Percentiles rank a stretch among this genome's conserved stretches.
Evolutionary conservation across 1,140 invertebrate species (phyloP).

Genomic region (Euwallacea similis): DNA sequence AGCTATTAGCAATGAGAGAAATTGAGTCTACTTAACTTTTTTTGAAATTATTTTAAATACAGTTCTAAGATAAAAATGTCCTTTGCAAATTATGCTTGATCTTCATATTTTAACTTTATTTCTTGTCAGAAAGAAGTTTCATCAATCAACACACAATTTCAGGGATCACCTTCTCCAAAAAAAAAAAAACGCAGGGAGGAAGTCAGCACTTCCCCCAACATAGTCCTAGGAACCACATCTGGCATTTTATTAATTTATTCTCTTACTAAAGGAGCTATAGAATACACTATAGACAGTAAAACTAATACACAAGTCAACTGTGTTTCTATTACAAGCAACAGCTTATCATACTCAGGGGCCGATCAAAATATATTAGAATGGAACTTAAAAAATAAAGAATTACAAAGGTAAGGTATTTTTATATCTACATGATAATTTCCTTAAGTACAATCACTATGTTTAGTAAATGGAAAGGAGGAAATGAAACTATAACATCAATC

Average conservation of each 20-base stretch:
- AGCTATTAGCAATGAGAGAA: no score
- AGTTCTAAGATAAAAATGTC: no score
- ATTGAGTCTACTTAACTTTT: no score
- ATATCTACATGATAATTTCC: not conserved
- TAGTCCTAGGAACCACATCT: constrained; percentile 67
- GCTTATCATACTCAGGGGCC: constrained; percentile 56
- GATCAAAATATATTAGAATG: constrained; percentile 58
- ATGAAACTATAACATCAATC: constrained; percentile 67
- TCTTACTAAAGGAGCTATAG: constrained; percentile 63
- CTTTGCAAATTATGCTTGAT: no score
- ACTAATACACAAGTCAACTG: constrained; percentile 54
- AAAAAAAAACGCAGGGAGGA: constrained; percentile 56
- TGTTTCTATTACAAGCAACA: constrained; percentile 52
- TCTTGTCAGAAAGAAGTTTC: no score
- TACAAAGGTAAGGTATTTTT: constrained; percentile 42
- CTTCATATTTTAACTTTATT: no score
- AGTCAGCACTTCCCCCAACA: constrained; percentile 47
- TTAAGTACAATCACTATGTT: not conserved
- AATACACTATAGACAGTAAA: constrained; percentile 54
- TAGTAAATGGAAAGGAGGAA: constrained; percentile 66
- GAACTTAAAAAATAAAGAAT: constrained; percentile 51
- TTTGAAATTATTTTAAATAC: no score
- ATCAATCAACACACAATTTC: constrained; percentile 31
- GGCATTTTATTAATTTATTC: constrained; percentile 70
- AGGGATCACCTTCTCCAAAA: constrained; percentile 53